A percentile compares a stretch with the other conserved stretches of the same genome.
Conservation (phyloP, 1,140 invertebrate species). For the Arion vulgaris region DNA sequence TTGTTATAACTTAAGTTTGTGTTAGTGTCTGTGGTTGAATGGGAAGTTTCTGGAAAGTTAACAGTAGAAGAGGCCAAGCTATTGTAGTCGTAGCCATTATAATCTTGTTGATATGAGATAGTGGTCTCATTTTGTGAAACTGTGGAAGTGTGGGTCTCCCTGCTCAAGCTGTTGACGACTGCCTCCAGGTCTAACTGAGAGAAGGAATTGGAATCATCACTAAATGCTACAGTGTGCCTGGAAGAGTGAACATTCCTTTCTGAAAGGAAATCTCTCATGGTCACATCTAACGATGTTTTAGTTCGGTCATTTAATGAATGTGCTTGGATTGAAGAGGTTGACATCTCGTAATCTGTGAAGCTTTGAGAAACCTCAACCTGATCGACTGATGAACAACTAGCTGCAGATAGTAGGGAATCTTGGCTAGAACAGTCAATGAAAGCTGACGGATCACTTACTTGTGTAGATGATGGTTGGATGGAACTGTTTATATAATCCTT, state of each 20-base stretch:
- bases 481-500: background rate
- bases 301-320: background rate
- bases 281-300: background rate
- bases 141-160: background rate
- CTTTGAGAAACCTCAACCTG: background rate
- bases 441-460: background rate
- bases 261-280: background rate
- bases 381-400: too few relatives aligned
- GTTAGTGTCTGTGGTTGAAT: background rate
- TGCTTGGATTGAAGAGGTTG: background rate
- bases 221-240: background rate
- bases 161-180: background rate
- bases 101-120: background rate
- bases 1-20: background rate
- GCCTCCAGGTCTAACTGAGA: conserved; percentile 5
- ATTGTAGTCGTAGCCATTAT: background rate
- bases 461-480: background rate
- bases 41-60: background rate
- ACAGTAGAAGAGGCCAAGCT: background rate
- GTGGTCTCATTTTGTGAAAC: background rate
- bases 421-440: background rate
- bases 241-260: background rate
- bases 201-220: background rate
- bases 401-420: background rate
- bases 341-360: background rate